Evolutionary conservation across 2,797 vertebrate species (phyloP), one percentile per base, ranked within the genome.

Genomic region (Sebastes miniatus): DNA sequence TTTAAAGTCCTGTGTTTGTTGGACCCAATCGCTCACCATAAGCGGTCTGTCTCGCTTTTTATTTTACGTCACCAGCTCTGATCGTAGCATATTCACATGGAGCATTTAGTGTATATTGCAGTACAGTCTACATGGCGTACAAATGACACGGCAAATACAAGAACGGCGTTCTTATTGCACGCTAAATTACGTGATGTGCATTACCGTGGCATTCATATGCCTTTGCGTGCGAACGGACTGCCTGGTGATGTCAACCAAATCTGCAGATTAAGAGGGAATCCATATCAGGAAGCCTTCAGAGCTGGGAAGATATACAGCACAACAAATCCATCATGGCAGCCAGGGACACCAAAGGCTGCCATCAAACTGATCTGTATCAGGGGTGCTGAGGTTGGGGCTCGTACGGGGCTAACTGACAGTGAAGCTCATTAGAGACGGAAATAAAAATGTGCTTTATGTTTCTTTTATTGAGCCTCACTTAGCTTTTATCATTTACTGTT

Each of bases 301-400:
- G 20, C 22, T 79, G 27, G 8, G 7, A 61, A 52, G 32, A 64
- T 65, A 64, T 65, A 18, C 43, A 43, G 34, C 43, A 39, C 20
- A 72, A 20, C 34, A 82, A 32, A 80, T 82, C 47, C 32, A 65
- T 71, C 47, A 50, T 50, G n/a, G 32, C 62, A 58, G 52, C 52
- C 25, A 11, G n/a, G 20, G 64, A 73, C 36, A 58, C 9, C 12
- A 25, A 47, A 61, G 32, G 43, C 47, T 77, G 52, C 73, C 61
- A 66, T 69, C 61, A 36, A 59, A 9, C 59, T 52, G 20, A 79
- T 79, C 13, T 4, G 29, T 58, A 67, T 59, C 58, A 43, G 34
- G 36, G 54, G 9, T 31, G 50, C 59, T 34, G 52, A 50, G 58
- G 31, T 25, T 12, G 9, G 34, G 36, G 39, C n/a, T 47, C 0